Percentiles rank a stretch among this genome's conserved stretches.
Evolutionary conservation across 2,113 vertebrate species (phyloP).

Genomic region (Syrmaticus mikado): DNA sequence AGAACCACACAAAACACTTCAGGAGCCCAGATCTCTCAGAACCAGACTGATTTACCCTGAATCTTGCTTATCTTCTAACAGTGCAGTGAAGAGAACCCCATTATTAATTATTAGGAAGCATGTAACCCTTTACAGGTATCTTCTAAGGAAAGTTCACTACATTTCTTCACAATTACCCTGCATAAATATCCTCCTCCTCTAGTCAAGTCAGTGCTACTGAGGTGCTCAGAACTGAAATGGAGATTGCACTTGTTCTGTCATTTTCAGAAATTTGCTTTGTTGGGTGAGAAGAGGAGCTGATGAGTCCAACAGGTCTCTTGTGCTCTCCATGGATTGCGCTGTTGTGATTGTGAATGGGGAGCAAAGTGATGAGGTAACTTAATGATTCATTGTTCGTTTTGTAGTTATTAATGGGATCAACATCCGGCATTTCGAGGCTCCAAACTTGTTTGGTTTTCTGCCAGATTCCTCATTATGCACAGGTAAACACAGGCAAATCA

Average conservation of each 20-base stretch:
- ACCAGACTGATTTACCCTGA: neutral
- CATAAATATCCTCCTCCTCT: neutral
- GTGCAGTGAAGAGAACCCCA: neutral
- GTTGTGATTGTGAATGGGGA: neutral
- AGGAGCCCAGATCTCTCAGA: neutral
- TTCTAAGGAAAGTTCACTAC: neutral
- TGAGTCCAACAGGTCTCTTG: neutral
- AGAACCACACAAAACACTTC: neutral
- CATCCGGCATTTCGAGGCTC: neutral
- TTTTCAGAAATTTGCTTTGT: neutral
- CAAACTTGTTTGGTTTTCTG: conserved; percentile 6
- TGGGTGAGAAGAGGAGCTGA: neutral
- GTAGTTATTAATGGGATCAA: neutral
- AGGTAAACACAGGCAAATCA: neutral
- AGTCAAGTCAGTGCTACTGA: neutral
- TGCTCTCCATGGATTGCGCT: neutral
- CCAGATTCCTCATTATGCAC: neutral
- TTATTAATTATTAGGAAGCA: neutral
- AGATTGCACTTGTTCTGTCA: neutral
- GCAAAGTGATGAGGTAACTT: neutral
- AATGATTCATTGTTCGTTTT: neutral
- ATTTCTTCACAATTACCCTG: neutral
- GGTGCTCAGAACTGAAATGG: neutral
- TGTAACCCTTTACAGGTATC: neutral
- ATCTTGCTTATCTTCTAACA: neutral